These are phyloP conservation scores for Pseudanteris insignis DNA, from an alignment of 2,888 invertebrate genomes.

Conservation along the genomic window DNA sequence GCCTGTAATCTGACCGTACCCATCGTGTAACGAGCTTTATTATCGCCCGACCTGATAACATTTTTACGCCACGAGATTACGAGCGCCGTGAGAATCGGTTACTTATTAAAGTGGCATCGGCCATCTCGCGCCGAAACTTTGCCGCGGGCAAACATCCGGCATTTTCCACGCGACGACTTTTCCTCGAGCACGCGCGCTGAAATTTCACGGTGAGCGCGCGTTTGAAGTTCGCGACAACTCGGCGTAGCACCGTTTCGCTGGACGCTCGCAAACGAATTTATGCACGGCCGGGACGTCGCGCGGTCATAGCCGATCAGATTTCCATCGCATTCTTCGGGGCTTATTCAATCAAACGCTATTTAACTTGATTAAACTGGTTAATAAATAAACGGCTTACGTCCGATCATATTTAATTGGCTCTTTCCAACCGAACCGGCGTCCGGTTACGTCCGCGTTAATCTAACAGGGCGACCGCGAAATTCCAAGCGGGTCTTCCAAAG, in stretches of 20 bases:
- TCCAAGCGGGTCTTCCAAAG: too few species aligned
- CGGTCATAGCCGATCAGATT: constrained; percentile 1
- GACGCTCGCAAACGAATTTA: too few species aligned
- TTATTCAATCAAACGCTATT: too few species aligned
- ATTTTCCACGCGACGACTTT: constrained; percentile 21
- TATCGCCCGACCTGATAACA: constrained; percentile 42
- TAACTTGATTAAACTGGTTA: too few species aligned
- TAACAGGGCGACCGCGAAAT: too few species aligned
- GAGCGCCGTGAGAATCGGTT: constrained; percentile 32
- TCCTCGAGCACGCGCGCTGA: constrained; percentile 4
- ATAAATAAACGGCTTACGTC: too few species aligned
- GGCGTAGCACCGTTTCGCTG: constrained; percentile 36
- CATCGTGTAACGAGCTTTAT: constrained; percentile 45
- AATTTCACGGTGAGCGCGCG: constrained; percentile 27
- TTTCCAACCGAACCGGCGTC: too few species aligned
- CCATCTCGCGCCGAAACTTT: constrained; percentile 18
- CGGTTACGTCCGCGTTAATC: too few species aligned
- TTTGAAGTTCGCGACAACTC: constrained; percentile 31
- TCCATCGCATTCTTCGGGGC: too few species aligned
- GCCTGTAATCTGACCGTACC: constrained; percentile 40
- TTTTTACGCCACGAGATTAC: constrained; percentile 37
- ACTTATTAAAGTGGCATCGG: constrained; percentile 39
- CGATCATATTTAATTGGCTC: background rate
- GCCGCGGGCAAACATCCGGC: constrained; percentile 23
- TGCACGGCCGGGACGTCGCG: background rate